These are phyloP conservation scores for Ambastaia sidthimunki DNA, from an alignment of 2,797 vertebrate genomes.

Conservation along the genomic window DNA sequence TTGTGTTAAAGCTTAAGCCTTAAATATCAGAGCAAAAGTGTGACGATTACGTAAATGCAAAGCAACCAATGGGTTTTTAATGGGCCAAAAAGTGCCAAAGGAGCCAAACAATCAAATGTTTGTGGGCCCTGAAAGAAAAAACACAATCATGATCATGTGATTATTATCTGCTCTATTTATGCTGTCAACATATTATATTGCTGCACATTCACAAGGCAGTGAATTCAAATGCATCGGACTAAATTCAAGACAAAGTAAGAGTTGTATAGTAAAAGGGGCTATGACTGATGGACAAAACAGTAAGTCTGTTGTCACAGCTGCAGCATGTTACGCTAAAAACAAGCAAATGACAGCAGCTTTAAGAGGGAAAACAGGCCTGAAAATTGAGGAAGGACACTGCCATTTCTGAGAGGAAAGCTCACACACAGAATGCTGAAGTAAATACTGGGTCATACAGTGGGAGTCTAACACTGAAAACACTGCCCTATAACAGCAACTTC, in stretches of 20 bases:
- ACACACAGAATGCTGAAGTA: constrained; percentile 7
- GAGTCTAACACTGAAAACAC: neutral
- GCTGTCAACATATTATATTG: constrained; percentile 15
- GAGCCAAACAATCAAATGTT: neutral
- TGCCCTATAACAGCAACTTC: neutral
- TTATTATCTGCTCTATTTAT: constrained; percentile 19
- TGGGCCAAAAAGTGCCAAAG: neutral
- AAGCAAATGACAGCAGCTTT: constrained; percentile 23
- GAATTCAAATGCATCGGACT: neutral
- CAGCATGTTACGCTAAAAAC: constrained; percentile 36
- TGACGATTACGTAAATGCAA: neutral
- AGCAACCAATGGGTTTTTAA: neutral
- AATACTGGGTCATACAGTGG: neutral
- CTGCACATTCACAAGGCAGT: constrained; percentile 4
- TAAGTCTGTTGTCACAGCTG: constrained; percentile 46
- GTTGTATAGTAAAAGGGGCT: constrained; percentile 35
- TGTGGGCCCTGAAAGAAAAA: neutral
- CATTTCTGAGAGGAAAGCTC: neutral
- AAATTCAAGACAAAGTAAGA: constrained; percentile 46
- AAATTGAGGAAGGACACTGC: neutral
- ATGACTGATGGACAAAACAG: too few species aligned
- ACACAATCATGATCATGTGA: constrained; percentile 41
- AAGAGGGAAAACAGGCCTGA: constrained; percentile 24
- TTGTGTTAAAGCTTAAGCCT: constrained; percentile 32
- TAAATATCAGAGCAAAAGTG: constrained; percentile 22